Conservation (phyloP, 2,797 vertebrate species). For the Pangasius djambal region DNA sequence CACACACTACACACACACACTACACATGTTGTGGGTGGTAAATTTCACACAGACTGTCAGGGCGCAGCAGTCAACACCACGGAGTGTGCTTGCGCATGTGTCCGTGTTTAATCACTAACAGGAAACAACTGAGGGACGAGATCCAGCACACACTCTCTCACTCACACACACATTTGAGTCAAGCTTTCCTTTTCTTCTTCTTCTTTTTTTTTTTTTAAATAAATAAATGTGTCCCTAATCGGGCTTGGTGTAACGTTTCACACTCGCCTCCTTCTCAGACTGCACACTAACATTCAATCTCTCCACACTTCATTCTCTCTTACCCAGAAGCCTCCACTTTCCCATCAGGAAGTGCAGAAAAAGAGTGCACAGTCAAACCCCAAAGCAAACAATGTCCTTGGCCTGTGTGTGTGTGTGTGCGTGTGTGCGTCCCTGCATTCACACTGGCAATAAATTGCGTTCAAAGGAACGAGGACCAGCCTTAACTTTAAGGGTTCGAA, state of each 20-base stretch:
- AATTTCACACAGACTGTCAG: conserved; percentile 42
- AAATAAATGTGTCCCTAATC: not conserved
- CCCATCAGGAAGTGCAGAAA: conserved; percentile 17
- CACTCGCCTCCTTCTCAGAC: not conserved
- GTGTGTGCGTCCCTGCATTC: not conserved
- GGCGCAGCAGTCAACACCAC: conserved; percentile 21
- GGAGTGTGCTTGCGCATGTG: not conserved
- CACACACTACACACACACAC: not conserved
- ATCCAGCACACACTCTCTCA: conserved; percentile 42
- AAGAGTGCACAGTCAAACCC: not conserved
- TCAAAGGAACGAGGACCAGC: not conserved
- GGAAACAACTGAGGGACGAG: conserved; percentile 78
- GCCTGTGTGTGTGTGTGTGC: not conserved
- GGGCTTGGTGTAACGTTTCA: conserved; percentile 9
- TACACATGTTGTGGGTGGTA: conserved; percentile 48
- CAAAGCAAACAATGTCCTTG: not conserved
- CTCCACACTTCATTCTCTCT: not conserved
- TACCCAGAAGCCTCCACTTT: not conserved
- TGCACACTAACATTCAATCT: not conserved
- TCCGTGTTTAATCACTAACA: conserved; percentile 68
- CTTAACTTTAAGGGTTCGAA: not conserved
- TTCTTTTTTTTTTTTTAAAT: not conserved
- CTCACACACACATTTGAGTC: conserved; percentile 4
- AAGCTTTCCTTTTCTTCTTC: too few relatives aligned
- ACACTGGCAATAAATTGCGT: not conserved